These are phyloP conservation scores for Zosterops pallidus DNA, from an alignment of 2,113 vertebrate species.

Conservation along the genomic window DNA sequence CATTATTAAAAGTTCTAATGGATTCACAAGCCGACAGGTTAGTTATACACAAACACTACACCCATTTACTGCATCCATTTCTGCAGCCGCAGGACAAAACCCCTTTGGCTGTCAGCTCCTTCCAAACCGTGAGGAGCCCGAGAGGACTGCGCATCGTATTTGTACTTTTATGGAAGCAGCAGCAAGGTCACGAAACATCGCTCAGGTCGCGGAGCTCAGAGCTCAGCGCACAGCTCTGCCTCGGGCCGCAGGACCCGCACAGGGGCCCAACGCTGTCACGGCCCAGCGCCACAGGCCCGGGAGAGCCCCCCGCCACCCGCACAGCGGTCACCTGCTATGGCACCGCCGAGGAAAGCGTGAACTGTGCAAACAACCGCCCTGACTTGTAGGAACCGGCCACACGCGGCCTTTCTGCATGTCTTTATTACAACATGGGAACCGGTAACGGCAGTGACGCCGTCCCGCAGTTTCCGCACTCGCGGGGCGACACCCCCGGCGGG, in stretches of 20 bases:
- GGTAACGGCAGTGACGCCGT: fast-evolving
- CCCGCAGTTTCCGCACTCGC: neutral
- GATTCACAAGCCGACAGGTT: neutral
- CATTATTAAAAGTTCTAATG: neutral
- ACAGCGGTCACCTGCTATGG: fast-evolving
- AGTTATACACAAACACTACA: fast-evolving
- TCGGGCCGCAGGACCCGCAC: neutral
- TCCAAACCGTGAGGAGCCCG: neutral
- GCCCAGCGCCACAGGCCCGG: neutral
- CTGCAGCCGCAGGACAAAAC: neutral
- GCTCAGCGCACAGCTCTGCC: neutral
- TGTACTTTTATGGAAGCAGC: neutral
- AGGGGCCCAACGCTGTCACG: neutral
- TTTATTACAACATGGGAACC: neutral
- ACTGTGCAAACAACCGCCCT: fast-evolving
- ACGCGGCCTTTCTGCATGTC: neutral
- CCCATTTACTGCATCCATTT: neutral
- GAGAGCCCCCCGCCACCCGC: neutral
- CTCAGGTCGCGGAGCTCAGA: neutral
- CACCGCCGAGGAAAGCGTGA: neutral
- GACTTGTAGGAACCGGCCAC: fast-evolving
- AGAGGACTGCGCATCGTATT: fast-evolving
- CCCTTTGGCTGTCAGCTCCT: neutral
- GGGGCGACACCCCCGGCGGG: neutral
- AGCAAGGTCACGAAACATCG: neutral